Conservation (phyloP, 2,797 vertebrate genomes). For the Margarornis squamiger region DNA sequence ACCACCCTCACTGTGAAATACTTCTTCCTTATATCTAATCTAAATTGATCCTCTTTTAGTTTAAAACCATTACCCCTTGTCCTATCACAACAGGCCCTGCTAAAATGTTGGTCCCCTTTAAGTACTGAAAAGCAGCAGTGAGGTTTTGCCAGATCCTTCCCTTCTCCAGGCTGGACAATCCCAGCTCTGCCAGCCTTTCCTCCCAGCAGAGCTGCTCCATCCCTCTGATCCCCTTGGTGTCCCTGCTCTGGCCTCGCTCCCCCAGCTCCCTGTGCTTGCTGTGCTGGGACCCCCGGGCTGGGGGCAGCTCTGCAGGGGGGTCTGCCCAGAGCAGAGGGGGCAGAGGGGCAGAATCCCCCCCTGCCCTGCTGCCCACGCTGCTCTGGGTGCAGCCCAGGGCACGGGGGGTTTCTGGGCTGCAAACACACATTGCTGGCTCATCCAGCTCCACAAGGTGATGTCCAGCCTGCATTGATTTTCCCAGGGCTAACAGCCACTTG, state of each 20-base stretch:
- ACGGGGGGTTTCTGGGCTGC: fast-evolving
- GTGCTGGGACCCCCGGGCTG: background rate
- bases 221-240: background rate
- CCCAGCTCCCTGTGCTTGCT: background rate
- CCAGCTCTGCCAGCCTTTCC: background rate
- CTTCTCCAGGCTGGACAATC: background rate
- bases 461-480: background rate
- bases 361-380: background rate
- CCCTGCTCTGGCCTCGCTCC: background rate
- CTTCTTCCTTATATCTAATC: background rate
- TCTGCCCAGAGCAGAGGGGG: background rate
- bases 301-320: background rate
- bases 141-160: background rate
- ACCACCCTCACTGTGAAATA: background rate
- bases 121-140: background rate
- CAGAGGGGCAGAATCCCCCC: background rate
- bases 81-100: too few species aligned
- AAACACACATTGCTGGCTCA: background rate
- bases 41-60: background rate
- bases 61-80: background rate
- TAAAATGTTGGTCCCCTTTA: background rate
- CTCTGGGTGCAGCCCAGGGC: background rate
- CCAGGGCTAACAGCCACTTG: background rate
- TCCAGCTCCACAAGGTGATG: background rate
- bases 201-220: background rate